Percentiles rank a stretch among this genome's conserved stretches.
Conservation (phyloP, 2,888 invertebrate species). For the Neoscelio sp. region DNA sequence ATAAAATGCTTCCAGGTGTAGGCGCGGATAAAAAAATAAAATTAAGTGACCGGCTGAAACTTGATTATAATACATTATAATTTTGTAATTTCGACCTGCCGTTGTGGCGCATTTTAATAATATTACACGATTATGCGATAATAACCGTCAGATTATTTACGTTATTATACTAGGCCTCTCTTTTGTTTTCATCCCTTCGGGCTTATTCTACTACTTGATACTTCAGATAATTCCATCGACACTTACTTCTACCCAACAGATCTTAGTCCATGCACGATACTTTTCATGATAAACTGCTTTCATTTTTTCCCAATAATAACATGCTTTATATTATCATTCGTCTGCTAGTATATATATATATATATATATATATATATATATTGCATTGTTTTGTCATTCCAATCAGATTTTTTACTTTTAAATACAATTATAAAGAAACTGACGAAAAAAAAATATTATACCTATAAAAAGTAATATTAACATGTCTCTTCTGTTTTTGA, state of each 20-base stretch:
- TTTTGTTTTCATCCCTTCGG: constrained; percentile 35
- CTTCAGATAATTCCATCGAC: constrained; percentile 61
- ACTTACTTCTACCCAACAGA: constrained; percentile 45
- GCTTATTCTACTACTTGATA: constrained; percentile 47
- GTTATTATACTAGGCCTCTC: constrained; percentile 32
- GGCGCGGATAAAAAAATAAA: constrained; percentile 38
- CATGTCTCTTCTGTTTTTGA: too few relatives aligned
- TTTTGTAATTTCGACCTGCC: constrained; percentile 73
- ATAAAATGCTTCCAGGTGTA: constrained; percentile 2
- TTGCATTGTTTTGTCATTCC: too few relatives aligned
- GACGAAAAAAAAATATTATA: too few relatives aligned
- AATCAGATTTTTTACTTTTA: too few relatives aligned
- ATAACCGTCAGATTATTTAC: constrained; percentile 68
- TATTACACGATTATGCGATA: constrained; percentile 74
- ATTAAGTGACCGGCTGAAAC: constrained; percentile 44
- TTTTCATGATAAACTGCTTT: constrained; percentile 5
- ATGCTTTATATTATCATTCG: too few relatives aligned
- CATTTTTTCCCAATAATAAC: too few relatives aligned
- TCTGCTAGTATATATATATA: too few relatives aligned
- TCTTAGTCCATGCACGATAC: neutral
- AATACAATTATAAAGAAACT: too few relatives aligned
- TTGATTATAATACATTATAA: constrained; percentile 71
- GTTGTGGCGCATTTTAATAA: constrained; percentile 70
- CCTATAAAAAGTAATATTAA: too few relatives aligned
- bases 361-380: too few relatives aligned